Evolutionary conservation across 1,140 invertebrate genomes (phyloP).

Genomic region (Atta texana): DNA sequence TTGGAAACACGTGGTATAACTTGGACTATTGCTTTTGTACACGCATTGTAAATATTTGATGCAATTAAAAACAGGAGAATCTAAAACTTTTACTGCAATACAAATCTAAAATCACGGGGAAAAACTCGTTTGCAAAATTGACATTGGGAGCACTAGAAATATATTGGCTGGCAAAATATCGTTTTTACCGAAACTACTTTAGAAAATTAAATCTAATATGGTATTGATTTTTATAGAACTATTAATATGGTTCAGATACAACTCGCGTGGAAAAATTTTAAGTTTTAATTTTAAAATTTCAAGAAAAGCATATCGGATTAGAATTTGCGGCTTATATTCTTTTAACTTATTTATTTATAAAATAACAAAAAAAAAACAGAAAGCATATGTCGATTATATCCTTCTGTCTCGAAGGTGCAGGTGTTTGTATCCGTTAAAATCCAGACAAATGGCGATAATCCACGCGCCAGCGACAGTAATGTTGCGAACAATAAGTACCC

Average conservation of each 20-base stretch:
- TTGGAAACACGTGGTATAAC: slow-evolving; percentile 46
- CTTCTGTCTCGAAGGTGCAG: background rate
- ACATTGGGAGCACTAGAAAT: background rate
- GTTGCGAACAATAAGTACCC: slow-evolving; percentile 19
- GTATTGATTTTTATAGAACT: background rate
- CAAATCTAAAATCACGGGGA: background rate
- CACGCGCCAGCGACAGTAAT: background rate
- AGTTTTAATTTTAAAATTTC: background rate
- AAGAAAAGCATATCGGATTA: background rate
- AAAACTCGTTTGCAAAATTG: background rate
- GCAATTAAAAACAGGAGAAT: slow-evolving; percentile 41
- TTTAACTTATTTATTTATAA: background rate
- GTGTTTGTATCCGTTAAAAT: slow-evolving; percentile 23
- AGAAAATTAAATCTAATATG: background rate
- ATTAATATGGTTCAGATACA: background rate
- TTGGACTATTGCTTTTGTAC: slow-evolving; percentile 44
- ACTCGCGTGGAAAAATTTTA: background rate
- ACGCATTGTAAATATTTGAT: slow-evolving; percentile 54
- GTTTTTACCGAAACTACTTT: slow-evolving; percentile 32
- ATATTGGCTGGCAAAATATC: background rate
- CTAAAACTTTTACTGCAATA: slow-evolving; percentile 22
- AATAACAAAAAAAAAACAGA: background rate
- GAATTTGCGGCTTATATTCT: background rate
- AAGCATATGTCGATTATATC: background rate
- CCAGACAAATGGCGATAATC: slow-evolving; percentile 34